A percentile compares a stretch with the other conserved stretches of the same genome.
Conservation (phyloP, 2,888 invertebrate species). For the Scaeva pyrastri region DNA sequence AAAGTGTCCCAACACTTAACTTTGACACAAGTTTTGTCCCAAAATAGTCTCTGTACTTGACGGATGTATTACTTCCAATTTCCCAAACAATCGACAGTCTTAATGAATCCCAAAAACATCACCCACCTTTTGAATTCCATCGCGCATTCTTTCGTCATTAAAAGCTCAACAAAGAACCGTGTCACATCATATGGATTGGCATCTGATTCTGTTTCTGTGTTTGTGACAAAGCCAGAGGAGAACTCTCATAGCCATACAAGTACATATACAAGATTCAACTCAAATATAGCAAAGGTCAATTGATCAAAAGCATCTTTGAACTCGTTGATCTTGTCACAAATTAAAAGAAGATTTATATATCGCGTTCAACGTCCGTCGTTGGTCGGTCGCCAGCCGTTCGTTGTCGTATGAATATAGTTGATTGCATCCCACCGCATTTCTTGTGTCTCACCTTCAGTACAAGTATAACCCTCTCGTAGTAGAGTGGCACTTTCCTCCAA, state of each 20-base stretch:
- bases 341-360: constrained; percentile 83
- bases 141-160: constrained; percentile 32
- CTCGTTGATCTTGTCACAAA: constrained; percentile 84
- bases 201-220: constrained; percentile 39
- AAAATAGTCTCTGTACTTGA: no score
- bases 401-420: no score
- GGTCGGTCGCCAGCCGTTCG: no score
- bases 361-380: constrained; percentile 28
- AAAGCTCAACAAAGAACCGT: constrained; percentile 11
- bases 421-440: constrained; percentile 27
- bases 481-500: constrained; percentile 34
- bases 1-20: no score
- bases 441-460: constrained; percentile 10
- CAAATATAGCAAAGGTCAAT: constrained; percentile 81
- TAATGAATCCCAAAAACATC: constrained; percentile 33
- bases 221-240: constrained; percentile 3
- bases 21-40: no score
- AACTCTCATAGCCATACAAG: constrained; percentile 50
- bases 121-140: constrained; percentile 66
- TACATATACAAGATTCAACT: constrained; percentile 42
- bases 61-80: background rate
- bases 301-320: constrained; percentile 84
- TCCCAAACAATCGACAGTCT: constrained; percentile 39
- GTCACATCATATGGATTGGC: no score
- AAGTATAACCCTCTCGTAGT: background rate